phyloP scores from a whole-genome alignment of 35 echinoderm and acorn worm genomes.

The Diadema setosum region DNA sequence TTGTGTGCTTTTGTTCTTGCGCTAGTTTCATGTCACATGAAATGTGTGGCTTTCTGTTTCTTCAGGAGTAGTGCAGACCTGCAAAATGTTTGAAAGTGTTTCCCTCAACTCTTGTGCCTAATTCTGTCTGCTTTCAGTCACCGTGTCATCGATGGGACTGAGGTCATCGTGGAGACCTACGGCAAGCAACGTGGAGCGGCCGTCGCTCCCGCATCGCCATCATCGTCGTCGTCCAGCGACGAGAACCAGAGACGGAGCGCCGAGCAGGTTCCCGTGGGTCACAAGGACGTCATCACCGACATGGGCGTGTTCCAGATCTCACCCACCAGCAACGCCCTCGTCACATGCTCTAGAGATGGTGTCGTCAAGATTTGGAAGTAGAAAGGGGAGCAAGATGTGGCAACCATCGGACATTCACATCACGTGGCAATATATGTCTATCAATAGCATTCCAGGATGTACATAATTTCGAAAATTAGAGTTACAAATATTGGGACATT shows the following conservation, averaged over 20 bases:
- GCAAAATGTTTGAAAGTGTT: neutral
- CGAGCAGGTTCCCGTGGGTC: constrained; percentile 78
- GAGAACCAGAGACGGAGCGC: constrained; percentile 50
- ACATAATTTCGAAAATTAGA: too few relatives aligned
- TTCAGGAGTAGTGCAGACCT: neutral
- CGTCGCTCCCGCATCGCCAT: neutral
- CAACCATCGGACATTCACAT: too few relatives aligned
- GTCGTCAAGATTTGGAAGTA: constrained; percentile 99
- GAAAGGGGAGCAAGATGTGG: too few relatives aligned
- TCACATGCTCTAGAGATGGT: constrained; percentile 77
- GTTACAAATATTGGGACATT: too few relatives aligned
- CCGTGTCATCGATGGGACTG: constrained; percentile 82
- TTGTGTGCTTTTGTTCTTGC: too few relatives aligned
- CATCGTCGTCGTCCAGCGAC: neutral
- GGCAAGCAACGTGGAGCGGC: constrained; percentile 23
- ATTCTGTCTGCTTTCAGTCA: constrained; percentile 10
- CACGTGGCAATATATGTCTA: too few relatives aligned
- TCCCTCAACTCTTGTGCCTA: neutral
- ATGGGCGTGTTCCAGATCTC: constrained; percentile 72
- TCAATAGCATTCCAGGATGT: too few relatives aligned
- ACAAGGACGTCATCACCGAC: constrained; percentile 73
- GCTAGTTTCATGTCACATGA: too few relatives aligned
- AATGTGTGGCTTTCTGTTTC: neutral
- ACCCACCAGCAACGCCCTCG: constrained; percentile 48
- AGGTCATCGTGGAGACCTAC: constrained; percentile 85